Percentiles rank a stretch among this genome's conserved stretches.
phyloP scores from a whole-genome alignment of 2,888 invertebrate genomes.

The Myathropa florea region DNA sequence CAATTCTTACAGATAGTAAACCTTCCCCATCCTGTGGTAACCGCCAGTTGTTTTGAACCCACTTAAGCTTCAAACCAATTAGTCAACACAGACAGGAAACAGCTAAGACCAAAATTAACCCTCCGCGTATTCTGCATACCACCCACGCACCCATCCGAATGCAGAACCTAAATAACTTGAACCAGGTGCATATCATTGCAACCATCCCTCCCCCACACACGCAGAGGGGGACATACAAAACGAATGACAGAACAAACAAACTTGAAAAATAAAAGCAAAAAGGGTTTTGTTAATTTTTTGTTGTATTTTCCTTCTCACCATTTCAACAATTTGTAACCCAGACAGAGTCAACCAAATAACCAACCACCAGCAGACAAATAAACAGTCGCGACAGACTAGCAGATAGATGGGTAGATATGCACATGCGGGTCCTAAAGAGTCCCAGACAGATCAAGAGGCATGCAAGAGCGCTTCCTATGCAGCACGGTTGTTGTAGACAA shows the following conservation, averaged over 20 bases:
- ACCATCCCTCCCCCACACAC: background rate
- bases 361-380: constrained; percentile 58
- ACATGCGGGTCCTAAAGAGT: constrained; percentile 45
- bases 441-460: constrained; percentile 68
- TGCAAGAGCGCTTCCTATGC: constrained; percentile 44
- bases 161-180: constrained; percentile 37
- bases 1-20: constrained; percentile 17
- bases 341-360: constrained; percentile 63
- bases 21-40: constrained; percentile 28
- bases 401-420: constrained; percentile 25
- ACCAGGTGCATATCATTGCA: constrained; percentile 29
- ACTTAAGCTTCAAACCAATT: constrained; percentile 64
- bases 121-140: constrained; percentile 47
- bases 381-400: constrained; percentile 41
- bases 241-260: constrained; percentile 49
- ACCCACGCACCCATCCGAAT: constrained; percentile 26
- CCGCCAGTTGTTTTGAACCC: constrained; percentile 52
- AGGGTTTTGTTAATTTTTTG: constrained; percentile 35
- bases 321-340: constrained; percentile 52
- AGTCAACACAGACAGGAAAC: constrained; percentile 31
- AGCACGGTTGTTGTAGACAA: constrained; percentile 42
- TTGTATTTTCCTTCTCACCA: constrained; percentile 26
- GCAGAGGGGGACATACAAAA: constrained; percentile 20
- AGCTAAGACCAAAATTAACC: constrained; percentile 44
- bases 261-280: constrained; percentile 69